Evolutionary conservation across 2,888 invertebrate species (phyloP).

Genomic region (Gortyna flavago): DNA sequence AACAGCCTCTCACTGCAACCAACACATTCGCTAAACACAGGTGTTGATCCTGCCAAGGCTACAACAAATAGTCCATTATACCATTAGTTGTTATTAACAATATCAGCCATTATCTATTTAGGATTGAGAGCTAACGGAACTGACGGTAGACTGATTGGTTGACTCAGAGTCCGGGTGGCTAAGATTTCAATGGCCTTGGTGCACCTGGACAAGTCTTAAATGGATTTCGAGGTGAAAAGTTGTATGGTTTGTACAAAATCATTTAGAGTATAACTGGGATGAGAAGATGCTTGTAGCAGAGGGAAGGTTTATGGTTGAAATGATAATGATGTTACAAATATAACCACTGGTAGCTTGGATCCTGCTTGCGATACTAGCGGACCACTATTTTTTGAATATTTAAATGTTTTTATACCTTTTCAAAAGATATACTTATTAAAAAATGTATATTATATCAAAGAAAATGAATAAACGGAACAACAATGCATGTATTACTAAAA

Average conservation of each 20-base stretch:
- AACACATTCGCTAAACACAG: conserved; percentile 52
- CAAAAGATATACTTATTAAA: no score
- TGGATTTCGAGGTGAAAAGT: conserved; percentile 1
- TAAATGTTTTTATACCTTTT: no score
- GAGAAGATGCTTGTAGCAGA: not conserved
- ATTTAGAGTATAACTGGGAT: not conserved
- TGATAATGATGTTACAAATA: no score
- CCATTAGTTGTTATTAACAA: conserved; percentile 42
- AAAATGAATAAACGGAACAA: no score
- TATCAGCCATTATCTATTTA: conserved; percentile 28
- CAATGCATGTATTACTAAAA: no score
- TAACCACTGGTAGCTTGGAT: no score
- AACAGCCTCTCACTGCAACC: conserved; percentile 51
- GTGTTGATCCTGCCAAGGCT: conserved; percentile 59
- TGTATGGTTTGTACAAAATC: no score
- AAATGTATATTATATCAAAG: no score
- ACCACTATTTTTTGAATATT: no score
- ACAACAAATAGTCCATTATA: conserved; percentile 25
- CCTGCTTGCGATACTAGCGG: no score
- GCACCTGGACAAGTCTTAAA: conserved; percentile 1
- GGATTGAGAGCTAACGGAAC: conserved; percentile 47
- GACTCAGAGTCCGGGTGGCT: conserved; percentile 45
- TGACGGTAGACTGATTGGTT: conserved; percentile 11
- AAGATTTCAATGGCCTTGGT: conserved; percentile 39
- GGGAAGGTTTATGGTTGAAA: not conserved